A percentile compares a stretch with the other conserved stretches of the same genome.
These are phyloP conservation scores for Mixornis gularis DNA, from an alignment of 2,113 vertebrate species.

Conservation along the genomic window DNA sequence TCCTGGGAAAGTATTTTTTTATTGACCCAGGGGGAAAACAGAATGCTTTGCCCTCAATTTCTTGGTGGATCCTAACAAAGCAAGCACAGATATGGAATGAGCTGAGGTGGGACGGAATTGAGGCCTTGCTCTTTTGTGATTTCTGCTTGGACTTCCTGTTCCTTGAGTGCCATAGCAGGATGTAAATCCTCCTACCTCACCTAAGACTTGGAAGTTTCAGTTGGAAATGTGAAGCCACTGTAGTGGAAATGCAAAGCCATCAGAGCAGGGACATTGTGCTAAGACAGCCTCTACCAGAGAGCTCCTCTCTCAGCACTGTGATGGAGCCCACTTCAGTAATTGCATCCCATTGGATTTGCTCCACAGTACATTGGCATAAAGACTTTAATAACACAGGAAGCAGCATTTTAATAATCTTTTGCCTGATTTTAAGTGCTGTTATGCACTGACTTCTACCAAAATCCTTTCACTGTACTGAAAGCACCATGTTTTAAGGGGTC, in stretches of 20 bases:
- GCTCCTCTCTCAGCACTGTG: background rate
- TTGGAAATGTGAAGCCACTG: background rate
- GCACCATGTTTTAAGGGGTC: background rate
- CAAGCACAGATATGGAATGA: background rate
- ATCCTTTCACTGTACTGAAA: background rate
- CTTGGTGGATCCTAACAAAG: background rate
- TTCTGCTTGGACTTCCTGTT: background rate
- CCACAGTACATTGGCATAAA: background rate
- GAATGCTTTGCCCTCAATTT: background rate
- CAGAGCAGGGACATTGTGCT: background rate
- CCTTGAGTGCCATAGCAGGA: background rate
- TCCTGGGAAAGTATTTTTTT: background rate
- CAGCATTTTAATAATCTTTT: background rate
- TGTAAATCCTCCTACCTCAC: background rate
- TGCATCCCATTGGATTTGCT: background rate
- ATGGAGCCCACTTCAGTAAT: background rate
- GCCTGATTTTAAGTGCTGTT: constrained; percentile 10
- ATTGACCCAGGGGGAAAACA: background rate
- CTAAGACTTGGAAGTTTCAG: background rate
- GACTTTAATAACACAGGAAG: background rate
- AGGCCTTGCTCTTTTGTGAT: background rate
- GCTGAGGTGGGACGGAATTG: background rate
- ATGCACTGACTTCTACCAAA: background rate
- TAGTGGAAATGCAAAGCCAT: background rate
- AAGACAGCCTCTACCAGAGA: background rate